These are phyloP conservation scores for Cladopsammia gracilis DNA, from an alignment of 64 coral and sea anemone genomes.

Conservation along the genomic window DNA sequence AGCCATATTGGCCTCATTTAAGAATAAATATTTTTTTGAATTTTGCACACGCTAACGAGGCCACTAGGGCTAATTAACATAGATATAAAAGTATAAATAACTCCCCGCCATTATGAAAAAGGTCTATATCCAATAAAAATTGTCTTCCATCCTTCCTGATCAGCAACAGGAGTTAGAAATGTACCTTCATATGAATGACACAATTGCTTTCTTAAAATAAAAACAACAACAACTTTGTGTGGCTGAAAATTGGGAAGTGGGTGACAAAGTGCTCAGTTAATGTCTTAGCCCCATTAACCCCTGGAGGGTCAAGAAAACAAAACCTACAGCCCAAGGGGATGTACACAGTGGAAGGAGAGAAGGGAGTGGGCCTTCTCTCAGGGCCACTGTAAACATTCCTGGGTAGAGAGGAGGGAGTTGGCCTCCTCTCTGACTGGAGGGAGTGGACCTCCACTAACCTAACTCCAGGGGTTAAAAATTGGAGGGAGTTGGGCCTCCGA, in stretches of 20 bases:
- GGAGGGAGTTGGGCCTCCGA: not conserved
- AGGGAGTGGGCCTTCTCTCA: not conserved
- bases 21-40: too few relatives aligned
- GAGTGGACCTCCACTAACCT: constrained; percentile 6
- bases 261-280: not conserved
- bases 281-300: not conserved
- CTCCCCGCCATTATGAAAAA: too few relatives aligned
- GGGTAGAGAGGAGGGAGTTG: not conserved
- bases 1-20: too few relatives aligned
- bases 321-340: not conserved
- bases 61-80: too few relatives aligned
- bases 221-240: constrained; percentile 22
- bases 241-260: constrained; percentile 2
- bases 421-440: not conserved
- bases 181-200: too few relatives aligned
- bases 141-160: too few relatives aligned
- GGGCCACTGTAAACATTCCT: constrained; percentile 1
- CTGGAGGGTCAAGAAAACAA: not conserved
- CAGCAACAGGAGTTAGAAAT: too few relatives aligned
- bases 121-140: too few relatives aligned
- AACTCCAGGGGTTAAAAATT: not conserved
- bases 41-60: too few relatives aligned
- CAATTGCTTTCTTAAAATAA: not conserved
- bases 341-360: not conserved
- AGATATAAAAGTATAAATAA: too few relatives aligned